These are phyloP conservation scores for Poecilia gillii DNA, from an alignment of 2,797 vertebrate species.

Conservation along the genomic window DNA sequence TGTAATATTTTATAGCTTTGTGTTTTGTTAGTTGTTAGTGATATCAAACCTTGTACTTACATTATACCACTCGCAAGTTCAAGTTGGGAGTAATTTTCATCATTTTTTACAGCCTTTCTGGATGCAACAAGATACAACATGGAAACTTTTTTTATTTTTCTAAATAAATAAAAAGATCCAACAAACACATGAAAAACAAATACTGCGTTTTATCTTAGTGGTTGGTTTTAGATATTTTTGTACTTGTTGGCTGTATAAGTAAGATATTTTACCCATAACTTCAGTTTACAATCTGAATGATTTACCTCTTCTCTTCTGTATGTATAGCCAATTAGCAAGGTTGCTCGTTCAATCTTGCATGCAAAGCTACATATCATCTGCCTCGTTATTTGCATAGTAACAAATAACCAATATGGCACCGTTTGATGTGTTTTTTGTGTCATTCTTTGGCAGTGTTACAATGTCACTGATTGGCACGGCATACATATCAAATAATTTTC, in stretches of 20 bases:
- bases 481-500: too few species aligned
- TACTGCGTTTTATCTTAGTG: not conserved
- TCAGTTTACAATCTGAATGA: not conserved
- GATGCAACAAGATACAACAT: conserved; percentile 18
- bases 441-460: too few species aligned
- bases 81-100: not conserved
- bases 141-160: not conserved
- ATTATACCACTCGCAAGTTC: not conserved
- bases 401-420: too few species aligned
- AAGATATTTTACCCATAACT: not conserved
- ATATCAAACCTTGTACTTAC: not conserved
- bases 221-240: not conserved
- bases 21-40: not conserved
- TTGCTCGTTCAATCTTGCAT: not conserved
- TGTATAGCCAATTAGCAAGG: not conserved
- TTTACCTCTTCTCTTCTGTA: not conserved
- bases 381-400: too few species aligned
- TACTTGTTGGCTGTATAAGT: not conserved
- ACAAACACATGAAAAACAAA: not conserved
- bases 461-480: too few species aligned
- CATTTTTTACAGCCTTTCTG: conserved; percentile 21
- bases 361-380: not conserved
- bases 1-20: conserved; percentile 1
- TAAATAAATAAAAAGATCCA: not conserved
- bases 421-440: too few species aligned